Evolutionary conservation across 2,113 vertebrate genomes (phyloP).

Genomic region (Chaetodon trifascialis): DNA sequence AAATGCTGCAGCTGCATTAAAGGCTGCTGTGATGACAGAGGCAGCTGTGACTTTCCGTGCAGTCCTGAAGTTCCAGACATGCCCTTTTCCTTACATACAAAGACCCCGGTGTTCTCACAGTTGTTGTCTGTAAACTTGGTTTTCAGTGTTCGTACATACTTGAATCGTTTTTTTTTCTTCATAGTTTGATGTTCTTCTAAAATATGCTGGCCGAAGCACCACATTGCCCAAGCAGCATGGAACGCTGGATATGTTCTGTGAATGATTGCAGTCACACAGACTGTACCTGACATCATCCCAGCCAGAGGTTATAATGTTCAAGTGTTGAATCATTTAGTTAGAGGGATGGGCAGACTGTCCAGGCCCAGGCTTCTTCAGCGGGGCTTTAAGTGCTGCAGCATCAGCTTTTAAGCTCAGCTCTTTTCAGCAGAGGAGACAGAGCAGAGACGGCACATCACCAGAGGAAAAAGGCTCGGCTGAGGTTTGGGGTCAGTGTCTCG

Average conservation of each 20-base stretch:
- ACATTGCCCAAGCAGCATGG: slow-evolving; percentile 40
- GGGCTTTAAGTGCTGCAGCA: slow-evolving; percentile 3
- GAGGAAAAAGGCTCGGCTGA: slow-evolving; percentile 6
- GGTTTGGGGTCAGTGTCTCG: slow-evolving; percentile 6
- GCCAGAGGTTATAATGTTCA: slow-evolving; percentile 25
- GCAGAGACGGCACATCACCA: slow-evolving; percentile 11
- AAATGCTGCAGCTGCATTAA: slow-evolving; percentile 69
- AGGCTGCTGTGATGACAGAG: slow-evolving; percentile 55
- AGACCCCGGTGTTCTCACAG: slow-evolving; percentile 39
- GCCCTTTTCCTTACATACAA: slow-evolving; percentile 29
- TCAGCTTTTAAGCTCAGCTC: slow-evolving; percentile 32
- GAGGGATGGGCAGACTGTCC: slow-evolving; percentile 32
- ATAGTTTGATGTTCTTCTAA: background rate
- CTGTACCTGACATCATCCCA: slow-evolving; percentile 36
- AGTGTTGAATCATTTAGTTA: slow-evolving; percentile 36
- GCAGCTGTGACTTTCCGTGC: slow-evolving; percentile 60
- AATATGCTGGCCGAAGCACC: slow-evolving; percentile 6
- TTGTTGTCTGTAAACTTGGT: slow-evolving; percentile 23
- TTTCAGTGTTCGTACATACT: slow-evolving; percentile 19
- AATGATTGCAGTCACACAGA: slow-evolving; percentile 44
- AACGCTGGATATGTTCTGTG: slow-evolving; percentile 26
- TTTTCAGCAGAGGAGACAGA: slow-evolving; percentile 25
- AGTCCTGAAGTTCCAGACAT: slow-evolving; percentile 33
- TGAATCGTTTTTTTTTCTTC: background rate
- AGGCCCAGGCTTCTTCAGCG: slow-evolving; percentile 24